These are phyloP conservation scores for Alitta virens DNA, from an alignment of 2,888 invertebrate species.

Conservation along the genomic window DNA sequence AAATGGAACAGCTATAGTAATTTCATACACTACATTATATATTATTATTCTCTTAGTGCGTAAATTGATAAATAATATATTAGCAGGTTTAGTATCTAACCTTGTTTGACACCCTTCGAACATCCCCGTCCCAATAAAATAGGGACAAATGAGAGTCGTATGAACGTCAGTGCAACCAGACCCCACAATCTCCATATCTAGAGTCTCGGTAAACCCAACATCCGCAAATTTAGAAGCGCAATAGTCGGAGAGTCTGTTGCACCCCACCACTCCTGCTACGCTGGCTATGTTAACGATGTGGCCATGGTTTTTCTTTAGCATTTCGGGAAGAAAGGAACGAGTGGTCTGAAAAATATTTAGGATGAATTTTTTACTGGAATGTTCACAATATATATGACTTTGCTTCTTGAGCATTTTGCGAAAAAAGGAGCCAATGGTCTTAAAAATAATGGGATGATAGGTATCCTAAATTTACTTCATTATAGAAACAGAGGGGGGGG, in stretches of 20 bases:
- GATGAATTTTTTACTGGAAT: too few species aligned
- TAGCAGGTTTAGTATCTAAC: too few species aligned
- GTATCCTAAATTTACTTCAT: too few species aligned
- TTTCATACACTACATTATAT: too few species aligned
- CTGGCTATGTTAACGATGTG: constrained; percentile 92
- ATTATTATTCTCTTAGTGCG: too few species aligned
- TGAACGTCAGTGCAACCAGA: constrained; percentile 65
- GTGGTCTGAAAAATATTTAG: constrained; percentile 69
- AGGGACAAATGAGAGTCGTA: constrained; percentile 89
- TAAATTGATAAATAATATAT: too few species aligned
- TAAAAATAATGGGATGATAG: too few species aligned
- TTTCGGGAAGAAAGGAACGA: constrained; percentile 87
- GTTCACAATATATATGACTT: too few species aligned
- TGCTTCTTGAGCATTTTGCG: too few species aligned
- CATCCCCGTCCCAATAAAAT: constrained; percentile 96
- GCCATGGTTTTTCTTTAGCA: constrained; percentile 82
- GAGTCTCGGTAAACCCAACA: constrained; percentile 80
- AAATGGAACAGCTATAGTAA: too few species aligned
- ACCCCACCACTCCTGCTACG: constrained; percentile 79
- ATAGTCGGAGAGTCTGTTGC: constrained; percentile 69
- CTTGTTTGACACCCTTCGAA: constrained; percentile 83
- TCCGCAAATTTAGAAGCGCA: constrained; percentile 92
- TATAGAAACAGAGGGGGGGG: too few species aligned
- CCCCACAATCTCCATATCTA: constrained; percentile 23
- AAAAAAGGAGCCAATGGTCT: too few species aligned